Conservation (phyloP, 2,888 invertebrate species). For the Drosophila sordidapex region DNA sequence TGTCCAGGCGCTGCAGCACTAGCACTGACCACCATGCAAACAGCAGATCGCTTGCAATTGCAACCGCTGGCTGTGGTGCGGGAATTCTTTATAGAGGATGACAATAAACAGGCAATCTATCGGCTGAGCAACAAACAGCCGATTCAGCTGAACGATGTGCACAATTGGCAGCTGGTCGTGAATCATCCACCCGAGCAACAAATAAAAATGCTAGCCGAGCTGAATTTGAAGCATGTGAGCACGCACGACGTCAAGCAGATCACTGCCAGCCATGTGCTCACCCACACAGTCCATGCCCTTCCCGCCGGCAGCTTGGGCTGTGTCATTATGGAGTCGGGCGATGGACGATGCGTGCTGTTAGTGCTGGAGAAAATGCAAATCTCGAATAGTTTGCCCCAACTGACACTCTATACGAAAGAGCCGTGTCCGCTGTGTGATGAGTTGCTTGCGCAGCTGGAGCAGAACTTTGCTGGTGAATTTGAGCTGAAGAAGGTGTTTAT, state of each 20-base stretch:
- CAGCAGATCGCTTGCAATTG: constrained; percentile 85
- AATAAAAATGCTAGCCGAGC: constrained; percentile 91
- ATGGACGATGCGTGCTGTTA: constrained; percentile 97
- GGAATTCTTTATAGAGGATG: constrained; percentile 51
- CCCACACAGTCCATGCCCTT: constrained; percentile 95
- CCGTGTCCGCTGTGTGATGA: constrained; percentile 93
- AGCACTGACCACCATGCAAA: constrained; percentile 92
- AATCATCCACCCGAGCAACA: constrained; percentile 91
- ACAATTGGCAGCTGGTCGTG: constrained; percentile 90
- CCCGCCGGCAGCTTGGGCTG: constrained; percentile 95
- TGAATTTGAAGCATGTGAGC: constrained; percentile 90
- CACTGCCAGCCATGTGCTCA: constrained; percentile 96
- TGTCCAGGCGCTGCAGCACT: constrained; percentile 93
- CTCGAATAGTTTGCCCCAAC: constrained; percentile 85
- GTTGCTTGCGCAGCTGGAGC: constrained; percentile 88
- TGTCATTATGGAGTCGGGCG: constrained; percentile 97
- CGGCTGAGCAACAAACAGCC: constrained; percentile 85
- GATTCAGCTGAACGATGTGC: constrained; percentile 92
- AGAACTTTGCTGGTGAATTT: constrained; percentile 87
- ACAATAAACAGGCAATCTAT: constrained; percentile 34
- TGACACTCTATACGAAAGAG: constrained; percentile 93
- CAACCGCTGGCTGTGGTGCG: constrained; percentile 64
- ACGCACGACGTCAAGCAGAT: constrained; percentile 98
- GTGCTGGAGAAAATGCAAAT: constrained; percentile 95
- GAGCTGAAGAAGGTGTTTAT: constrained; percentile 91